A percentile compares a stretch with the other conserved stretches of the same genome.
phyloP scores from a whole-genome alignment of 2,113 vertebrate species.

The Archocentrus centrarchus region DNA sequence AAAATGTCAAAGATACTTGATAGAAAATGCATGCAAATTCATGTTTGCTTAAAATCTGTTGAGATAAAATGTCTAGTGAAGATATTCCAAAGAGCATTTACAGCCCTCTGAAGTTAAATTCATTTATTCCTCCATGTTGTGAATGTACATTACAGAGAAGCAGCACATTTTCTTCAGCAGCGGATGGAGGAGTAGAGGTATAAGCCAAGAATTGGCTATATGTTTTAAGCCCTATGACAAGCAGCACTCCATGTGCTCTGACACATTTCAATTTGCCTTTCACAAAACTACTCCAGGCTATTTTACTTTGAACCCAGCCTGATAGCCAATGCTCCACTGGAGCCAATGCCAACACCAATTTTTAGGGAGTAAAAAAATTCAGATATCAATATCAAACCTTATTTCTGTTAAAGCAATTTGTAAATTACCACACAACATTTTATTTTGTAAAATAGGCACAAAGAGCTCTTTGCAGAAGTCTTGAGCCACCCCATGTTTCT shows the following conservation, averaged over 20 bases:
- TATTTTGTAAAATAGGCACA: not conserved
- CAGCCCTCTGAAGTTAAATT: slow-evolving; percentile 27
- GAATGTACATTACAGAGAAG: slow-evolving; percentile 11
- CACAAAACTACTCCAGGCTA: slow-evolving; percentile 20
- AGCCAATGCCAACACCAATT: accelerated
- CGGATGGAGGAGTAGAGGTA: slow-evolving; percentile 24
- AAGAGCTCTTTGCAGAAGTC: not conserved
- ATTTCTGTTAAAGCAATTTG: not conserved
- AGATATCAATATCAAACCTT: not conserved
- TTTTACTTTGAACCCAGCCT: not conserved
- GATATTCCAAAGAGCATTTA: slow-evolving; percentile 41
- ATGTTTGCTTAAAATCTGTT: slow-evolving; percentile 46
- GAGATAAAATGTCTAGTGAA: slow-evolving; percentile 11
- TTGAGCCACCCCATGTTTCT: not conserved
- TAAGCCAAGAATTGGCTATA: slow-evolving; percentile 33
- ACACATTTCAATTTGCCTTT: slow-evolving; percentile 37
- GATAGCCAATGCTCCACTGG: not conserved
- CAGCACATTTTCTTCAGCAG: not conserved
- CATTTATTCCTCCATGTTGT: slow-evolving; percentile 4
- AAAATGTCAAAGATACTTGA: slow-evolving; percentile 41
- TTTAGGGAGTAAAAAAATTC: not conserved
- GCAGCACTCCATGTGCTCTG: slow-evolving; percentile 16
- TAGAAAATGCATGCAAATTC: slow-evolving; percentile 35
- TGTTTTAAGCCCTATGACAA: slow-evolving; percentile 43
- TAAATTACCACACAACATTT: not conserved